These are phyloP conservation scores for Aphelinus certus DNA, from an alignment of 1,140 invertebrate genomes.

Conservation along the genomic window DNA sequence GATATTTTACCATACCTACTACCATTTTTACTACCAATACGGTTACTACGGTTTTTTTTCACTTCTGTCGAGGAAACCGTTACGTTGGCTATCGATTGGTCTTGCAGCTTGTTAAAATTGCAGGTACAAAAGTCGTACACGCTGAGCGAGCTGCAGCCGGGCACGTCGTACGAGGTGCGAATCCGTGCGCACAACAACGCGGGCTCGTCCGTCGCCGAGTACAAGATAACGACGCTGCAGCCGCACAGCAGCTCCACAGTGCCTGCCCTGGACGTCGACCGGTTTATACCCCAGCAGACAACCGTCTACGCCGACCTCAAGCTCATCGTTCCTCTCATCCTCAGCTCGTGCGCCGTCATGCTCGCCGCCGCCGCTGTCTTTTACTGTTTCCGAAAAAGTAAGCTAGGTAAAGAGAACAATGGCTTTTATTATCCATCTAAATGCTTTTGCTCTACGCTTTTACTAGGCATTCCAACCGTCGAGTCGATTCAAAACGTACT, in stretches of 20 bases:
- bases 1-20: too few species aligned
- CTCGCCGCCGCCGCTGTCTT: slow-evolving; percentile 62
- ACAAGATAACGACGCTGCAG: slow-evolving; percentile 85
- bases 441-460: too few species aligned
- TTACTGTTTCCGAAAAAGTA: slow-evolving; percentile 65
- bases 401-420: slow-evolving; percentile 40
- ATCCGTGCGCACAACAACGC: slow-evolving; percentile 93
- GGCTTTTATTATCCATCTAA: slow-evolving; percentile 24
- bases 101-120: neutral
- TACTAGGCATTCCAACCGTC: too few species aligned
- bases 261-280: slow-evolving; percentile 61
- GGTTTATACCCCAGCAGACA: slow-evolving; percentile 61
- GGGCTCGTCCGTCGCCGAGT: slow-evolving; percentile 86
- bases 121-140: slow-evolving; percentile 77
- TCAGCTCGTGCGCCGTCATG: slow-evolving; percentile 62
- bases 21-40: too few species aligned
- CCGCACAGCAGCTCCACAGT: slow-evolving; percentile 72
- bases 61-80: too few species aligned
- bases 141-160: slow-evolving; percentile 81
- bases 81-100: too few species aligned
- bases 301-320: slow-evolving; percentile 62
- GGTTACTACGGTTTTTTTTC: too few species aligned
- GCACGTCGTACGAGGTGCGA: slow-evolving; percentile 86
- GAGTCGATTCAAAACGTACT: too few species aligned
- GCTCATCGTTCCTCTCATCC: slow-evolving; percentile 60